A percentile compares a stretch with the other conserved stretches of the same genome.
Conservation (phyloP, 2,888 invertebrate genomes). For the Pristionchus mayeri region DNA sequence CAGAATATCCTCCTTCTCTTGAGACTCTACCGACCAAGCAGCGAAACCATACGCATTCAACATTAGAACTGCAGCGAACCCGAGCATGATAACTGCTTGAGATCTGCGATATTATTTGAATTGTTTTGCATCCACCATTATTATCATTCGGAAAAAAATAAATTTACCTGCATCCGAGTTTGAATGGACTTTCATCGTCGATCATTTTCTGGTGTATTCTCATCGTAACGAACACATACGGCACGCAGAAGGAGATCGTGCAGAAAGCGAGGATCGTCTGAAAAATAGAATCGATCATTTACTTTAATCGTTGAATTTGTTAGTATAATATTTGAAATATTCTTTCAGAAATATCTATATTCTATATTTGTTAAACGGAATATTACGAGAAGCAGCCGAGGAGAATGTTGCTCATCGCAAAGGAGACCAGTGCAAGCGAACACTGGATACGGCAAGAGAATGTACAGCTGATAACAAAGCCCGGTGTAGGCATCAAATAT, state of each 20-base stretch:
- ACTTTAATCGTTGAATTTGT: no score
- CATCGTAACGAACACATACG: neutral
- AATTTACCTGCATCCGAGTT: neutral
- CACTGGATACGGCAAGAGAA: neutral
- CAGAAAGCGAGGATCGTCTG: neutral
- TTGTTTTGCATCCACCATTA: neutral
- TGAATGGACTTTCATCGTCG: neutral
- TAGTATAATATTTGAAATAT: no score
- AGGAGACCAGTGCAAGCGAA: neutral
- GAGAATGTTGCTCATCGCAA: neutral
- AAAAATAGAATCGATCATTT: neutral
- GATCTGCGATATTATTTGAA: slow-evolving; percentile 8
- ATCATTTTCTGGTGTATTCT: neutral
- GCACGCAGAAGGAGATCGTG: neutral
- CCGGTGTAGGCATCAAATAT: neutral
- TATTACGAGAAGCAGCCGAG: neutral
- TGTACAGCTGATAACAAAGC: neutral
- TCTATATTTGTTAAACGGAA: neutral
- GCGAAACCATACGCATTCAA: neutral
- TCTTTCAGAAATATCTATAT: no score
- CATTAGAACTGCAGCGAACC: neutral
- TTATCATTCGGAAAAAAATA: neutral
- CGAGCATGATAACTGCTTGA: neutral
- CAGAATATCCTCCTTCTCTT: neutral
- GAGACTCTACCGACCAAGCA: neutral